Percentiles rank a stretch among this genome's conserved stretches.
Evolutionary conservation across 2,888 invertebrate genomes (phyloP).

Genomic region (Polyploca ridens): DNA sequence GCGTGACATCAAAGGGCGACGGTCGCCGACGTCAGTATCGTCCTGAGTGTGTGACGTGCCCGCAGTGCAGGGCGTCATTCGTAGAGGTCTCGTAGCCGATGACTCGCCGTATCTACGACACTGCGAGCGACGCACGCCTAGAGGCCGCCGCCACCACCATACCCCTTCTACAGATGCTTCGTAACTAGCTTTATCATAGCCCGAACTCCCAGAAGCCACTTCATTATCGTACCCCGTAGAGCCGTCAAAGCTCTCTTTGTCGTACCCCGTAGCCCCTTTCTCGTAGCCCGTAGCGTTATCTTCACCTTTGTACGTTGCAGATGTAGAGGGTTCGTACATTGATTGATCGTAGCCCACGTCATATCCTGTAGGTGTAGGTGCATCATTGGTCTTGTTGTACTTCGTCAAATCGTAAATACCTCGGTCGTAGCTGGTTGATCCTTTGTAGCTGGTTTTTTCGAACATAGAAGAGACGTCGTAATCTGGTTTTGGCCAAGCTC

Average conservation of each 20-base stretch:
- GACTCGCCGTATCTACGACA: conserved; percentile 69
- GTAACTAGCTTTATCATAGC: conserved; percentile 56
- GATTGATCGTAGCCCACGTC: conserved; percentile 2
- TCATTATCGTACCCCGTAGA: conserved; percentile 28
- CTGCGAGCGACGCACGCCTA: conserved; percentile 58
- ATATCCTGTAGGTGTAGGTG: conserved; percentile 30
- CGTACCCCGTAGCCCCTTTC: conserved; percentile 28
- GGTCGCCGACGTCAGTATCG: conserved; percentile 33
- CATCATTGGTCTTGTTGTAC: conserved; percentile 31
- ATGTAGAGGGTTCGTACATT: neutral
- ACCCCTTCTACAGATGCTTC: conserved; percentile 56
- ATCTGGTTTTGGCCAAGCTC: conserved; percentile 54
- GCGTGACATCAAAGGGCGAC: conserved; percentile 59
- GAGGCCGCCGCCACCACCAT: conserved; percentile 61
- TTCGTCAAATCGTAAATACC: conserved; percentile 4
- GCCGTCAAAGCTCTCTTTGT: conserved; percentile 40
- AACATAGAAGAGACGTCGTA: conserved; percentile 43
- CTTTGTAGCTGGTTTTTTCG: conserved; percentile 39
- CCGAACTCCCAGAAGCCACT: conserved; percentile 49
- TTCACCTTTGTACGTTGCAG: conserved; percentile 9
- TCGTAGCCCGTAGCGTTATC: conserved; percentile 30
- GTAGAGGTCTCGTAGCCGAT: conserved; percentile 66
- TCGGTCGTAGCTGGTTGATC: conserved; percentile 24
- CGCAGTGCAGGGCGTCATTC: conserved; percentile 60
- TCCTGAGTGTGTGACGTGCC: conserved; percentile 44